phyloP scores from a whole-genome alignment of 2,888 invertebrate species.

The Lordiphosa andalusiaca region DNA sequence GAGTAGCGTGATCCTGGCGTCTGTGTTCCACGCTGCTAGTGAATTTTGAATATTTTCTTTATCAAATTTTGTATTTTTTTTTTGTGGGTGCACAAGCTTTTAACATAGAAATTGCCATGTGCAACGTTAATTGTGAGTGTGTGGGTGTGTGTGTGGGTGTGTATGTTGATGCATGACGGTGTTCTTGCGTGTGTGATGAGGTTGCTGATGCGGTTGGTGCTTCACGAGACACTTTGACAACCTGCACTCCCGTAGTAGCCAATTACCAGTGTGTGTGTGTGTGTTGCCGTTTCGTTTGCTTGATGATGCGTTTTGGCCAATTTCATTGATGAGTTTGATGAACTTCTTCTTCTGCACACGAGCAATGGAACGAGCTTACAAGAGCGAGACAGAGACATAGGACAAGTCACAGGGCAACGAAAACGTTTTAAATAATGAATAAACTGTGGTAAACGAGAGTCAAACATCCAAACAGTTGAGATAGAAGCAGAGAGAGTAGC shows the following conservation, averaged over 20 bases:
- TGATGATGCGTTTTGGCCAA: slow-evolving; percentile 60
- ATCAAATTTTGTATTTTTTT: slow-evolving; percentile 30
- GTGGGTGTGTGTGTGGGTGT: slow-evolving; percentile 9
- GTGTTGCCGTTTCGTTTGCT: slow-evolving; percentile 42
- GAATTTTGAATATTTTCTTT: slow-evolving; percentile 50
- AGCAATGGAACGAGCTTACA: slow-evolving; percentile 20
- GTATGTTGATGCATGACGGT: slow-evolving; percentile 18
- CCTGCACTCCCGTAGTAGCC: slow-evolving; percentile 64
- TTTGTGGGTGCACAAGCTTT: slow-evolving; percentile 50
- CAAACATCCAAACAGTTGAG: too few species aligned
- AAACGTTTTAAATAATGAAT: slow-evolving; percentile 14
- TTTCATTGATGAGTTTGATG: slow-evolving; percentile 36
- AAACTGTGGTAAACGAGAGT: not conserved
- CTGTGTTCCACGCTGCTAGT: slow-evolving; percentile 69
- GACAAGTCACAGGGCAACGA: slow-evolving; percentile 25
- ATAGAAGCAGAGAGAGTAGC: not conserved
- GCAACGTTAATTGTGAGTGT: slow-evolving; percentile 63
- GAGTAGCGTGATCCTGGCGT: slow-evolving; percentile 63
- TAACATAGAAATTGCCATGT: slow-evolving; percentile 67
- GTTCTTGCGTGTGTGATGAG: slow-evolving; percentile 13
- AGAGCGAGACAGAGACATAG: slow-evolving; percentile 22
- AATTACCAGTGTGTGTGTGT: slow-evolving; percentile 60
- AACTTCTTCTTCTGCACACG: slow-evolving; percentile 9
- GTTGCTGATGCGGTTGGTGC: slow-evolving; percentile 18
- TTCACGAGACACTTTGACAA: slow-evolving; percentile 19